phyloP scores from a whole-genome alignment of 2,113 vertebrate genomes.

The Eonycteris spelaea region DNA sequence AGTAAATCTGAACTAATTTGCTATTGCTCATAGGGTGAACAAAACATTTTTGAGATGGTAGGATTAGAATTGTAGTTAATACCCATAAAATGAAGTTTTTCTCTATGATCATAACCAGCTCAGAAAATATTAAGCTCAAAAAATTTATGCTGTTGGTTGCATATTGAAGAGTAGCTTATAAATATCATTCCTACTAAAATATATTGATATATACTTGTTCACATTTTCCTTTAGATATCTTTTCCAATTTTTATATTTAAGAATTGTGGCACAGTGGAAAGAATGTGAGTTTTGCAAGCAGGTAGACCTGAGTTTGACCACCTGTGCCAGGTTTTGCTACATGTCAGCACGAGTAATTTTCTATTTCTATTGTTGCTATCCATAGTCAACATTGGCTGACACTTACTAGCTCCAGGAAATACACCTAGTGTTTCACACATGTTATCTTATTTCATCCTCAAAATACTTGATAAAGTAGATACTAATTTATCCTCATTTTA shows the following conservation, averaged over 20 bases:
- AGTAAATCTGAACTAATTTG: slow-evolving; percentile 28
- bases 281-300: neutral
- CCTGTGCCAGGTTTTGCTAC: no score
- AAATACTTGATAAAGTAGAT: neutral
- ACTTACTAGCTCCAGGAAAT: neutral
- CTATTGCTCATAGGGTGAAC: neutral
- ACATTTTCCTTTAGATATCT: neutral
- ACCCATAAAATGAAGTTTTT: neutral
- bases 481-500: neutral
- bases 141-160: neutral
- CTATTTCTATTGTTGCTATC: neutral
- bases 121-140: neutral
- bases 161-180: slow-evolving; percentile 1
- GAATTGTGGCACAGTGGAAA: neutral
- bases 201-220: neutral
- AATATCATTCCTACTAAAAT: neutral
- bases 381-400: neutral
- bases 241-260: neutral
- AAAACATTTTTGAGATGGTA: slow-evolving; percentile 18
- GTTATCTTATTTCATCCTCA: neutral
- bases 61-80: slow-evolving; percentile 23
- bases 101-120: neutral
- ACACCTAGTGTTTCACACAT: neutral
- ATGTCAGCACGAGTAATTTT: neutral
- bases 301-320: neutral